phyloP scores from a whole-genome alignment of 92 coral and sea anemone genomes.

The Phenganax subtilis region DNA sequence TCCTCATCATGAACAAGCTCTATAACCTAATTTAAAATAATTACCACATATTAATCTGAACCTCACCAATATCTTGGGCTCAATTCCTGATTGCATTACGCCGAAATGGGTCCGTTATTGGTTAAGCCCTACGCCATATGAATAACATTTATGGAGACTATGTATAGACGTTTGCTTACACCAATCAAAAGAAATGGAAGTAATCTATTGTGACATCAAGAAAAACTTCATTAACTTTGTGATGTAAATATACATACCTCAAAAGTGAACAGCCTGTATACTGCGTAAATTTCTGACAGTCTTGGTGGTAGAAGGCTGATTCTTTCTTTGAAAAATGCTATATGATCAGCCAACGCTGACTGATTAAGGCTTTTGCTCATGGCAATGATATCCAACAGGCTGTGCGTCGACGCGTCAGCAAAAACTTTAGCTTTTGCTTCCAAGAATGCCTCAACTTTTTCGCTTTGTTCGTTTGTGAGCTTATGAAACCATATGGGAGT shows the following conservation, averaged over 20 bases:
- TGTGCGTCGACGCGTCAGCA: neutral
- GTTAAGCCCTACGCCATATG: too few relatives aligned
- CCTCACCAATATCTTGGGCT: neutral
- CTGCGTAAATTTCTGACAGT: constrained; percentile 14
- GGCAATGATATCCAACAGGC: neutral
- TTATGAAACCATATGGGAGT: constrained; percentile 21
- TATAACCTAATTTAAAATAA: neutral
- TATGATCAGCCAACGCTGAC: neutral
- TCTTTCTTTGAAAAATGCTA: neutral
- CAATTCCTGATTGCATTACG: too few relatives aligned
- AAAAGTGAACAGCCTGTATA: neutral
- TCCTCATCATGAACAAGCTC: neutral
- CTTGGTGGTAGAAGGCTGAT: constrained; percentile 1
- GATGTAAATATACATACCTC: neutral
- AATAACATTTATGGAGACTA: too few relatives aligned
- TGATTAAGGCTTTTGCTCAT: neutral
- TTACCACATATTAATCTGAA: neutral
- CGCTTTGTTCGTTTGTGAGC: neutral
- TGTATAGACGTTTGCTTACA: too few relatives aligned
- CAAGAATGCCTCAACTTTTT: neutral
- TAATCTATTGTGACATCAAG: neutral
- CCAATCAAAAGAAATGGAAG: neutral
- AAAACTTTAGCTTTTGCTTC: neutral
- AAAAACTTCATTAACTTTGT: neutral
- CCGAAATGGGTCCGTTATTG: too few relatives aligned